Base-by-base conservation (phyloP, 2,888 invertebrate species). In the Arge pagana region DNA sequence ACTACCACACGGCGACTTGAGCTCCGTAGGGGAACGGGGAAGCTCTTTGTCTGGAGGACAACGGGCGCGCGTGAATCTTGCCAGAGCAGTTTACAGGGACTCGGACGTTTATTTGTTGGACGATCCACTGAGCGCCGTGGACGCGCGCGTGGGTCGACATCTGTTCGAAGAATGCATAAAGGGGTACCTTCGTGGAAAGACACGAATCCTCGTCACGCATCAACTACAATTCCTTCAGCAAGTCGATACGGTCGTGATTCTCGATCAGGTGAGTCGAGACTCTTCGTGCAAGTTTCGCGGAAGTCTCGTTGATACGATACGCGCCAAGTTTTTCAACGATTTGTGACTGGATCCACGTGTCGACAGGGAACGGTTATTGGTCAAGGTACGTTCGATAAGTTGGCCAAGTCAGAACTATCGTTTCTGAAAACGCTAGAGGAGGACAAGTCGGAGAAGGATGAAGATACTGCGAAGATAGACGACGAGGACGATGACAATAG, bases 11-110 rank as follows among this genome's bases (percentile, higher is more conserved):
- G 89, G 89, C 5, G 93, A 93, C 70, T 77, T 82, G 61, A 90
- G 90, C 0, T 74, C 89, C 45, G 88, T 93, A 1, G 93, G 93
- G 2, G 93, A 93, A 68, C 81, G 89, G 39, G 93, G 93, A 8
- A 83, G 87, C 0, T 86, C 88, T 4, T 77, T 94, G 8, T 91
- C 90, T 30, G 93, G 93, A 6, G 93, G 93, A 5, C 93, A 93
- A 77, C 83, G 85, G 68, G 91, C 93, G 1, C 82, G 93, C 56
- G 84, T 94, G 19, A 89, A 89, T 72, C 78, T 93, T 33, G 90
- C 89, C 0, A 80, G 91, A 63, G 85, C 89, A 2, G 80, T 91
- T 37, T 92, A 91, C 67, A 84, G 84, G 64, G 82, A 87, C 60
- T 89, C 90, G 0, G 91, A 92, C 65, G 82, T 92, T 30, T 92